Evolutionary conservation across 2,797 vertebrate species (phyloP), one percentile per base, ranked within the genome.

Genomic region (Cercopithecus neglectus): DNA sequence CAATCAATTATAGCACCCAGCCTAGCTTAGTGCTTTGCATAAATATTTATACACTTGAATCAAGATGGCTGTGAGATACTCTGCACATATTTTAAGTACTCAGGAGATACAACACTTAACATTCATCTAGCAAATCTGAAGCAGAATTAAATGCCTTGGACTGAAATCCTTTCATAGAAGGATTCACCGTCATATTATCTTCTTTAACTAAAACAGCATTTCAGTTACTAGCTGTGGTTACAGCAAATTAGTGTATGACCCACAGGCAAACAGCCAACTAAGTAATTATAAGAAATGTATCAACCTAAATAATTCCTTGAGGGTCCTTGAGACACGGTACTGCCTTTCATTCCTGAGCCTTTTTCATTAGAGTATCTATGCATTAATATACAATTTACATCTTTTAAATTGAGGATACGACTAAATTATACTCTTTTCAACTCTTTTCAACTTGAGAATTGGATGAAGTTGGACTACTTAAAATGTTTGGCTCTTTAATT

Each of bases 161-260:
- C 50, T 33, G 44, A 93, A 94, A 89, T 96, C 46, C 75, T 75
- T 70, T 59, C 22, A 13, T 48, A 79, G 79, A 74, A 64, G 33
- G 26, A 94, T 80, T 97, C 79, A 46, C 30, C 74, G 57, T 79
- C 59, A 74, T 39, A 36, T 70, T 96, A 57, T 91, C 46, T 88
- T 91, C 84, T 93, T 84, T 76, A 97, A 81, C 48, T 74, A 72
- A 96, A 91, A 76, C 22, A 82, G 48, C 33, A 94, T 92, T 97
- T 88, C 67, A 91, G 30, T 94, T 93, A 83, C 48, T 90, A 95
- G 61, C 46, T 80, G 61, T 22, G 21, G 92, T 91, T 91, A 79
- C 33, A 82, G 44, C 64, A 50, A 96, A 94, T 96, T 91, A 80
- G 64, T 78, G n/a, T 72, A 10, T 59, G 30, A 67, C 78, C 48